phyloP scores from a whole-genome alignment of 2,113 vertebrate genomes.

The Passer domesticus region DNA sequence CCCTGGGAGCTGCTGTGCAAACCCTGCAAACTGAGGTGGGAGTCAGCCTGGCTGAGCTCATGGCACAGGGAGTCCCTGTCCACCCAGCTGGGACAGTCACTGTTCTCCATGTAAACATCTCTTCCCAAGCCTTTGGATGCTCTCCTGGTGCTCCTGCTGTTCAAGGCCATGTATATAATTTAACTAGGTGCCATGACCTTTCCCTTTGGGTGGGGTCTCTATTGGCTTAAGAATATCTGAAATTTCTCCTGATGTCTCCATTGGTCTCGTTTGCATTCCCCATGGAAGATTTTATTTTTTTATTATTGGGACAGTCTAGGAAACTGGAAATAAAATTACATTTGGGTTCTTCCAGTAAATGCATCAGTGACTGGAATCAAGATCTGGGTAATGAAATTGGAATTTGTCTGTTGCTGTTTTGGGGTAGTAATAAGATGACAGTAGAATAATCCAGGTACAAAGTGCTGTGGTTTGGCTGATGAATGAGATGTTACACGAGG shows the following conservation, averaged over 20 bases:
- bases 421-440: not conserved
- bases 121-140: not conserved
- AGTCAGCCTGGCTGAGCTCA: not conserved
- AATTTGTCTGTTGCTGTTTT: not conserved
- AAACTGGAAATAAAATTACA: not conserved
- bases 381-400: slow-evolving; percentile 24
- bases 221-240: not conserved
- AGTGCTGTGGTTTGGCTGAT: not conserved
- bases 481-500: not conserved
- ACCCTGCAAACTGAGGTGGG: not conserved
- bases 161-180: not conserved
- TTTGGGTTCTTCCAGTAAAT: not conserved
- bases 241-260: not conserved
- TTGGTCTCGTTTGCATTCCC: not conserved
- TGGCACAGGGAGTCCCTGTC: not conserved
- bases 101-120: rapidly evolving
- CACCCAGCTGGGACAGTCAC: not conserved
- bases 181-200: not conserved
- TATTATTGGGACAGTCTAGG: not conserved
- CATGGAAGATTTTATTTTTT: not conserved
- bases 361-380: slow-evolving; percentile 6
- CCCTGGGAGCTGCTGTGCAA: not conserved
- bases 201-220: not conserved
- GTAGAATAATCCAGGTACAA: not conserved
- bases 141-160: not conserved